Evolutionary conservation across 1,140 invertebrate genomes (phyloP).

Genomic region (Theocolax elegans): DNA sequence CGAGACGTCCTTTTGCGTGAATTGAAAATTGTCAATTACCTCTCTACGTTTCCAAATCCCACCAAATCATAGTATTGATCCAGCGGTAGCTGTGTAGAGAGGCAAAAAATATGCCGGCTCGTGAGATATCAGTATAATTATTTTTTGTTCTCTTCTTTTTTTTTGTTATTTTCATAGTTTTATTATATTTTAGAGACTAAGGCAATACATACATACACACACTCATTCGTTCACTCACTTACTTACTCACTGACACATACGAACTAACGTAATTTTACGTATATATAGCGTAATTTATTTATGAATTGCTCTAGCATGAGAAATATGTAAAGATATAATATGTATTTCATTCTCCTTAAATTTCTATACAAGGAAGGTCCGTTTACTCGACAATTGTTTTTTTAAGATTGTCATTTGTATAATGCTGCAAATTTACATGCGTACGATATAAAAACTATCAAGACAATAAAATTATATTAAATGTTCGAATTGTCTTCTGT

Average conservation of each 20-base stretch:
- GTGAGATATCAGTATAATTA: conserved; percentile 33
- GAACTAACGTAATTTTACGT: conserved; percentile 34
- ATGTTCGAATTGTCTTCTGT: conserved; percentile 48
- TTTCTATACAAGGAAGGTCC: conserved; percentile 22
- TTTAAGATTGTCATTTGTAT: conserved; percentile 44
- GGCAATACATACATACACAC: too few species aligned
- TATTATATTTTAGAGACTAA: conserved; percentile 36
- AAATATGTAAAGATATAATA: conserved; percentile 39
- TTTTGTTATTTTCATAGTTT: conserved; percentile 41
- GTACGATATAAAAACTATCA: conserved; percentile 50
- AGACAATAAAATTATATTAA: conserved; percentile 64
- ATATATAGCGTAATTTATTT: conserved; percentile 49
- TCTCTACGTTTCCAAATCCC: conserved; percentile 40
- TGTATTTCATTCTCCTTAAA: conserved; percentile 38
- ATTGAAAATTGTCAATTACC: conserved; percentile 51
- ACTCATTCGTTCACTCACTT: too few species aligned
- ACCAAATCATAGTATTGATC: conserved; percentile 28
- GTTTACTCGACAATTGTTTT: conserved; percentile 36
- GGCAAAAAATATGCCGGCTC: conserved; percentile 28
- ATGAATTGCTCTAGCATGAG: conserved; percentile 42
- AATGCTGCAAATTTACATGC: conserved; percentile 46
- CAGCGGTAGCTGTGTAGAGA: conserved; percentile 16
- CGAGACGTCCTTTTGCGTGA: conserved; percentile 33
- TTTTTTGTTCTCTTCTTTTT: conserved; percentile 32
- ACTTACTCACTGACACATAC: too few species aligned